Evolutionary conservation across 2,888 invertebrate genomes (phyloP), one percentile per base, ranked within the genome.

Genomic region (Drosophila kuntzei): DNA sequence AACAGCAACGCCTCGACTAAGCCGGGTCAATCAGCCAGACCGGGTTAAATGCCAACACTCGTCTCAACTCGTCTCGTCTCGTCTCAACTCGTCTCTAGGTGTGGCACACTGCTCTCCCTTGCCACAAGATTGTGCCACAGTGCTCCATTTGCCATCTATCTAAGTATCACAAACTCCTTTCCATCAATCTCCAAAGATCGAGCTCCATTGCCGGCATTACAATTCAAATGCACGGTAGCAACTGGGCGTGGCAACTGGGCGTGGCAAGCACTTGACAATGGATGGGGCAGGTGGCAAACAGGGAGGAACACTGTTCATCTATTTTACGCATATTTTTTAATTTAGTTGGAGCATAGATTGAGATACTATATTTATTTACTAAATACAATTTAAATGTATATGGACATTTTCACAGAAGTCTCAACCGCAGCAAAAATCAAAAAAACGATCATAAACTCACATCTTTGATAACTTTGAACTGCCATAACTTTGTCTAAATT

Each of bases 21-120:
- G 80, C 74, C 67, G 71, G 84, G 81, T 81, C 80, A 87, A 83
- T 75, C 77, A 72, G 76, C 47, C 62, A 47, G 55, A 39, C 36
- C 20, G 58, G 66, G 61, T 71, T 66, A 71, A 71, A 76, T 50
- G 47, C 65, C 53, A 43, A 49, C 49, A 41, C 41, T n/a, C n/a
- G n/a, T n/a, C n/a, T n/a, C n/a, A n/a, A n/a, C n/a, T n/a, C n/a
- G n/a, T n/a, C n/a, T n/a, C n/a, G n/a, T n/a, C n/a, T n/a, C n/a
- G n/a, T n/a, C n/a, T n/a, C n/a, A n/a, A 32, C 44, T 54, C 11
- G 34, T 14, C 12, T 5, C 55, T 18, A 58, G 67, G 67, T 66
- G 67, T 46, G 67, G 67, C 67, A 5, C 12, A 8, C 5, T 20
- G 20, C 12, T 34, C n/a, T 14, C 49, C 8, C 49, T 18, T 46